Conservation (phyloP, 2,888 invertebrate genomes). For the Metellina segmentata region DNA sequence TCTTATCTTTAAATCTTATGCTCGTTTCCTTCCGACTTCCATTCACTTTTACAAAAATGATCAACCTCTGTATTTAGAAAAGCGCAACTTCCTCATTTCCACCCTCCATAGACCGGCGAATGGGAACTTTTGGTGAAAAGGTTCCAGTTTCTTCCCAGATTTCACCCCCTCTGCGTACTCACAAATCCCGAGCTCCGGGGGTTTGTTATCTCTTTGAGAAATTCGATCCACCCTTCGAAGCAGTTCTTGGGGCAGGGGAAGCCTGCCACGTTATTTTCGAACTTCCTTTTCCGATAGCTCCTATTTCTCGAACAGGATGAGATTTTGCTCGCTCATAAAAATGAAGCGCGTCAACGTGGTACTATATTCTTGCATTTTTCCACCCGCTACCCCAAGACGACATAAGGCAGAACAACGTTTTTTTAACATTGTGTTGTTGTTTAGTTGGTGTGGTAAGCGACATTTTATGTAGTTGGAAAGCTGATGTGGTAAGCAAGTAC, state of each 20-base stretch:
- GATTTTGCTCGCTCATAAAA: constrained; percentile 14
- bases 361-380: no score
- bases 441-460: no score
- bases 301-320: constrained; percentile 37
- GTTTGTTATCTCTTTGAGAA: constrained; percentile 73
- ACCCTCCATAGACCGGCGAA: constrained; percentile 19
- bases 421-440: no score
- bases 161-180: constrained; percentile 5
- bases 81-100: not conserved
- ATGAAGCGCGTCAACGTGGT: not conserved
- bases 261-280: constrained; percentile 46
- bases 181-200: constrained; percentile 35
- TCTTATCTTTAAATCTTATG: not conserved
- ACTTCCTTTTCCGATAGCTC: constrained; percentile 24
- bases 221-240: constrained; percentile 35
- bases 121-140: constrained; percentile 38
- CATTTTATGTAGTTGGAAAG: no score
- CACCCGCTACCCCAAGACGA: no score
- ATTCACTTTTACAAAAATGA: constrained; percentile 31
- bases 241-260: not conserved
- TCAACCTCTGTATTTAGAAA: constrained; percentile 13
- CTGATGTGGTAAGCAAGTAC: no score
- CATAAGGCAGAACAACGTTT: no score
- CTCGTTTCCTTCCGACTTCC: constrained; percentile 3
- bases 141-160: constrained; percentile 66